Base-by-base conservation (phyloP, 1,140 invertebrate genomes). In the Leptopilina boulardi region DNA sequence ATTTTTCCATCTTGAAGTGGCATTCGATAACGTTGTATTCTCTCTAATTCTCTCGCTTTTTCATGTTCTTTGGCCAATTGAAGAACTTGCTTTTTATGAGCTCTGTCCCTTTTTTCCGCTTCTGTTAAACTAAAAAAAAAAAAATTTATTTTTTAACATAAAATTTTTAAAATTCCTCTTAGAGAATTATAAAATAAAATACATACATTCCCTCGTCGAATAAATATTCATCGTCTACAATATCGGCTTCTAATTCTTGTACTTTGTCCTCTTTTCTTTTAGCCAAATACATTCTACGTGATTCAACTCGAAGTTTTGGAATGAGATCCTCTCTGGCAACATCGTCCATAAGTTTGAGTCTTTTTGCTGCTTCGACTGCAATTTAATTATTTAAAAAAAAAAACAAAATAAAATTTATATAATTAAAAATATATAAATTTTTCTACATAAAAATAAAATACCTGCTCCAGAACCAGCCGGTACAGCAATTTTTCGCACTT, bases 261-360 rank as follows among this genome's bases (percentile, higher is more conserved):
- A 99, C 93, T 92, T 99, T 99, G 85, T 99, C 98, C 73, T 96
- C 96, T 92, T 99, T 98, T 72, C 99, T 93, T 90, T 99, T 99
- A 81, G 96, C 95, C 77, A 99, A 92, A 91, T 99, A 99, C 86
- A 97, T 96, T 73, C 97, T 92, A 41, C 99, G 93, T 0, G 98
- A 99, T 88, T 99, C 96, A 19, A 98, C 92, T 70, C 99, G 92
- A 10, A 99, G 87, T 84, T 96, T 95, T 13, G 97, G 97, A 56
- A 99, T 92, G 59, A 98, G 92, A 89, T 96, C 96, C 70, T 97
- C 95, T 74, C 95, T 92, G 85, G 98, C 96, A 83, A 97, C 94
- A 47, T 94, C 92, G 91, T 98, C 96, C 77, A 99, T 87, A 13
- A 90, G 82, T 88, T 98, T 97, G 1, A 99, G 91, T 18, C 98